These are phyloP conservation scores for Parochlus steinenii DNA, from an alignment of 2,888 invertebrate species.

Conservation along the genomic window DNA sequence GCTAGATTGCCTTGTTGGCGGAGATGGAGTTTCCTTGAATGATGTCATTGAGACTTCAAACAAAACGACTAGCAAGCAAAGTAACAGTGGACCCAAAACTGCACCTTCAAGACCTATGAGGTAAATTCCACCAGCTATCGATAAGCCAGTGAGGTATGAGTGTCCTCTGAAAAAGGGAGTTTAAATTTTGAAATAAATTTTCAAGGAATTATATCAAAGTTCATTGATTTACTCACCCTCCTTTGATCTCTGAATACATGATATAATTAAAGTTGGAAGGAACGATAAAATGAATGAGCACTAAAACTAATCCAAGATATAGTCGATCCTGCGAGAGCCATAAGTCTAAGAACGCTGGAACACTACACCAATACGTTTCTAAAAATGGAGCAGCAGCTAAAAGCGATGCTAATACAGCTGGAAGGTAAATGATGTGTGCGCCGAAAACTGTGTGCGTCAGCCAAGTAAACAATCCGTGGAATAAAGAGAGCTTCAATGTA, in stretches of 20 bases:
- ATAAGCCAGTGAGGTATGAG: conserved; percentile 90
- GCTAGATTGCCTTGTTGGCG: conserved; percentile 8
- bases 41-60: conserved; percentile 64
- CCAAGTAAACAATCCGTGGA: conserved; percentile 98
- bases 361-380: conserved; percentile 87
- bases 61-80: conserved; percentile 88
- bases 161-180: conserved; percentile 52
- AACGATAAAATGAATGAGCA: conserved; percentile 63
- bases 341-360: conserved; percentile 87
- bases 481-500: conserved; percentile 90
- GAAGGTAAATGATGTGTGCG: conserved; percentile 87
- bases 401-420: conserved; percentile 80
- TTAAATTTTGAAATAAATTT: conserved; percentile 2
- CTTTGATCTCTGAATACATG: conserved; percentile 94
- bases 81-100: conserved; percentile 84
- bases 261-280: conserved; percentile 87
- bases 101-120: conserved; percentile 86
- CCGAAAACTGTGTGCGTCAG: conserved; percentile 89
- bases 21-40: conserved; percentile 47
- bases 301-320: conserved; percentile 62
- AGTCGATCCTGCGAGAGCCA: conserved; percentile 84
- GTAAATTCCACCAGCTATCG: conserved; percentile 95
- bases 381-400: conserved; percentile 92
- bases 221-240: conserved; percentile 36
- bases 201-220: not conserved